Evolutionary conservation across 2,113 vertebrate genomes (phyloP), one percentile per base, ranked within the genome.

Genomic region (Cyanistes caeruleus): DNA sequence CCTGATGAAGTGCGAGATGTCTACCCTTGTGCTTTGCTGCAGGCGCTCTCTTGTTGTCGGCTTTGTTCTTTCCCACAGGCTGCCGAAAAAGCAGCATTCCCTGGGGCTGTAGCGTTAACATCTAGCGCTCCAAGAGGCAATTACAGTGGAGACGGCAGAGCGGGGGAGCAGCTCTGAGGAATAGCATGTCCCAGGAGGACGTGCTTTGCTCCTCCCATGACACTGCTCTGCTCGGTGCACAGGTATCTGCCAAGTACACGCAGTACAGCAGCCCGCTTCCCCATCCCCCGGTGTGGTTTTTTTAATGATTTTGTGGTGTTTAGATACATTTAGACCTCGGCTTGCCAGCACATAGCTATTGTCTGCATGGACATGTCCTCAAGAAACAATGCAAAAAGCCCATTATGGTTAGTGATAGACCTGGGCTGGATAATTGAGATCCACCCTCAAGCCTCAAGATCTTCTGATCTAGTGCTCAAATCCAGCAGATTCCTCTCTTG

Each of bases 341-440:
- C 89, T 91, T 94, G 95, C 62, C 69, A 58, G 89, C 56, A 43
- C 91, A 84, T 10, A 92, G 65, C 84, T 94, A 49, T 82, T 94
- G 95, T 96, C 73, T 96, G 96, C 68, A 81, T 2, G 19, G 87
- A 74, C 94, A 93, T 9, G 93, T 92, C 91, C 74, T 92, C 91
- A 60, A 84, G 81, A 84, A 93, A 87, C 37, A 33, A 82, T 87
- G 77, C 65, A 60, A 73, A 90, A n/a, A 87, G 58, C 53, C 84
- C 81, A 72, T 95, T 95, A 72, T 53, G 77, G 86, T 82, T 94
- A 79, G 96, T 23, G 68, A 73, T 82, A 89, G 94, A 94, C 58
- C 77, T 87, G 53, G 82, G 69, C 58, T 79, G 65, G 13, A 16
- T 84, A 93, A 87, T 5, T 91, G 73, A 79, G 77, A 79, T 84